These are phyloP conservation scores for Centruroides sculpturatus DNA, from an alignment of 1,140 invertebrate species.

Conservation along the genomic window DNA sequence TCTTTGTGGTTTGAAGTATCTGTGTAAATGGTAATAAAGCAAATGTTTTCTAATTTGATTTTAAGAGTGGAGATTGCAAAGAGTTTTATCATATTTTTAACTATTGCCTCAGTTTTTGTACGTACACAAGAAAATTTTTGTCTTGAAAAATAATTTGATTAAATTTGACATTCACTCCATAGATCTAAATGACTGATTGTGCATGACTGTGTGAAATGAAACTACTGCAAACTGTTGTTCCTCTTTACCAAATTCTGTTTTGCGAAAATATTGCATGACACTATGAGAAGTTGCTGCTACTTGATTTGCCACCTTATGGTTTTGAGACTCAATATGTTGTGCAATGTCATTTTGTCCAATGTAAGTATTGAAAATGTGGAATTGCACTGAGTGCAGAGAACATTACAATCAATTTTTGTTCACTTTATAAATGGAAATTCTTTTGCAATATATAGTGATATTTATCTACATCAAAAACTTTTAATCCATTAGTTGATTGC, in stretches of 20 bases:
- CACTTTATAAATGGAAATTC: no score
- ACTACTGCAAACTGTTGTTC: neutral
- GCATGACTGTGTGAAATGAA: neutral
- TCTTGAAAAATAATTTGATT: neutral
- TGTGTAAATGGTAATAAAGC: neutral
- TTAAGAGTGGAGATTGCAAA: neutral
- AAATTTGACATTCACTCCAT: neutral
- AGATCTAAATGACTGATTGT: neutral
- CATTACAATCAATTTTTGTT: no score
- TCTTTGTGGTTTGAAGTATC: conserved; percentile 2
- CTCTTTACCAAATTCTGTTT: neutral
- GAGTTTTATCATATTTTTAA: neutral
- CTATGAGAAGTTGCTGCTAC: no score
- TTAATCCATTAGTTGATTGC: no score
- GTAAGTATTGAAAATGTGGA: no score
- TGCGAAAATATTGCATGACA: neutral
- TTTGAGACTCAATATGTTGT: no score
- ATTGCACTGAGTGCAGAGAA: no score
- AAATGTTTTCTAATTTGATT: neutral
- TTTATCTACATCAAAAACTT: no score
- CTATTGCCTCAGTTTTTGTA: conserved; percentile 1
- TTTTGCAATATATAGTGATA: no score
- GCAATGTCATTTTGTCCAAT: no score
- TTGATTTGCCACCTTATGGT: no score
- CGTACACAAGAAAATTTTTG: neutral